These are phyloP conservation scores for Andricus grossulariae DNA, from an alignment of 1,140 invertebrate genomes.

Conservation along the genomic window DNA sequence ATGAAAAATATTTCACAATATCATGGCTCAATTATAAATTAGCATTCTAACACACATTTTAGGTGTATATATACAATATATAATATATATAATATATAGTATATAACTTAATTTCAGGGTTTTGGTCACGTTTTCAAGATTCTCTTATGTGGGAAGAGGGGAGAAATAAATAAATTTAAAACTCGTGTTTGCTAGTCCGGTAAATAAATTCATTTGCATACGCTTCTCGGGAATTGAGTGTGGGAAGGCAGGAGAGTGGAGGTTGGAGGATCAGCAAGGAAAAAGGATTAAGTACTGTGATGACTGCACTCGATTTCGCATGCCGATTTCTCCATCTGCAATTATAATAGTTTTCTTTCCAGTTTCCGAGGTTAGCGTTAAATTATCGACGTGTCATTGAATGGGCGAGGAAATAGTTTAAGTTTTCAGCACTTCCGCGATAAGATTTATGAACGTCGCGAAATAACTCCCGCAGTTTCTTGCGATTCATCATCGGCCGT, in stretches of 20 bases:
- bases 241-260: background rate
- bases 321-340: conserved; percentile 8
- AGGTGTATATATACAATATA: too few relatives aligned
- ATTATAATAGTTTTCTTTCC: background rate
- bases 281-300: conserved; percentile 11
- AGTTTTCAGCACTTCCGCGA: conserved; percentile 5
- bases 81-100: too few relatives aligned
- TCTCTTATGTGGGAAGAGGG: background rate
- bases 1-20: too few relatives aligned
- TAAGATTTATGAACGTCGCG: conserved; percentile 22
- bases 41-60: too few relatives aligned
- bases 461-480: conserved; percentile 22
- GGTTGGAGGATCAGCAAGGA: conserved; percentile 27
- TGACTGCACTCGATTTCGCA: background rate
- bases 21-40: too few relatives aligned
- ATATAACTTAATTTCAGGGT: too few relatives aligned
- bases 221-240: background rate
- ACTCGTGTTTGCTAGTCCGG: background rate
- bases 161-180: background rate
- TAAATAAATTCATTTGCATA: conserved; percentile 26
- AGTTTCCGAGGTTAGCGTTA: background rate
- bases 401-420: conserved; percentile 12
- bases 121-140: too few relatives aligned
- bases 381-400: conserved; percentile 18
- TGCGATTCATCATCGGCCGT: conserved; percentile 12